phyloP scores from a whole-genome alignment of 2,797 vertebrate species.

The Caiman crocodilus region DNA sequence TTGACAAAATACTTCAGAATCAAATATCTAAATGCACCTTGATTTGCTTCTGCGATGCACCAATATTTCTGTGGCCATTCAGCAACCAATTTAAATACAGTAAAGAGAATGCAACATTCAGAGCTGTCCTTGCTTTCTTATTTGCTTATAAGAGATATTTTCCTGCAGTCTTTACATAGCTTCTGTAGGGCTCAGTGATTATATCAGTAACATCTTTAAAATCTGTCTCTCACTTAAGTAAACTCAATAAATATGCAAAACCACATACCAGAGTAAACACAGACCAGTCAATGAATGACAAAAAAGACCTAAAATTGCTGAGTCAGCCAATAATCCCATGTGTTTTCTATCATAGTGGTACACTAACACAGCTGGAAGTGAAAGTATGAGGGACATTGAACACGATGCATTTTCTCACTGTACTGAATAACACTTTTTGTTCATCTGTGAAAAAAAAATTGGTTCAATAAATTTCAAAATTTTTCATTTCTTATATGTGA shows the following conservation, averaged over 20 bases:
- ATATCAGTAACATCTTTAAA: background rate
- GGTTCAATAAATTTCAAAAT: background rate
- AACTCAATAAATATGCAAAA: constrained; percentile 7
- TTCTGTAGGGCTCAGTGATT: background rate
- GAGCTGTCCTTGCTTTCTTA: background rate
- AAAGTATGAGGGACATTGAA: background rate
- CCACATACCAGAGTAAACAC: background rate
- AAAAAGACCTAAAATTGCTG: background rate
- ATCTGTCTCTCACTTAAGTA: background rate
- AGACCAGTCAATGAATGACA: constrained; percentile 14
- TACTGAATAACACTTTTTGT: background rate
- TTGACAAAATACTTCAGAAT: background rate
- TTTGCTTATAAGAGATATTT: background rate
- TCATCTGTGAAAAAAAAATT: background rate
- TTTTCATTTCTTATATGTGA: background rate
- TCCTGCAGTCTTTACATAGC: background rate
- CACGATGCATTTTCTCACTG: background rate
- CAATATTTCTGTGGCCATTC: background rate
- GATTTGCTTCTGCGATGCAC: background rate
- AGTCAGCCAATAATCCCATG: background rate
- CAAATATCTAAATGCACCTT: background rate
- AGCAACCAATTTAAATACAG: background rate
- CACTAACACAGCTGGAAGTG: background rate
- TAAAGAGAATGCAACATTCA: constrained; percentile 11
- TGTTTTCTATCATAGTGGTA: background rate